Conservation (phyloP, 2,113 vertebrate genomes). For the Egretta garzetta region DNA sequence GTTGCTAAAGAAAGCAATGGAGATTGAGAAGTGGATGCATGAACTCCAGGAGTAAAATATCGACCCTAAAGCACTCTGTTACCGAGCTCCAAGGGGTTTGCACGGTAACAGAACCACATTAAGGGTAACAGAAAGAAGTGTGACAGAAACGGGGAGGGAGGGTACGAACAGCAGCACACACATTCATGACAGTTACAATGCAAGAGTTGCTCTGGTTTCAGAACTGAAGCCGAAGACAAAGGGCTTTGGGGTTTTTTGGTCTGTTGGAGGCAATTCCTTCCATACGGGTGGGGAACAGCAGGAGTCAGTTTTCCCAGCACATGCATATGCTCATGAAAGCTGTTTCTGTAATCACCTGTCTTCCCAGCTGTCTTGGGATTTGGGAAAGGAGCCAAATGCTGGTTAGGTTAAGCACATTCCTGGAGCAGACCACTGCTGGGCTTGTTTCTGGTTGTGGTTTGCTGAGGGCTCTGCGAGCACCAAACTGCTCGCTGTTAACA, state of each 20-base stretch:
- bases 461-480: constrained; percentile 15
- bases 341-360: background rate
- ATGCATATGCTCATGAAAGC: background rate
- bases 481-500: background rate
- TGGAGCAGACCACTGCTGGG: background rate
- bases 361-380: background rate
- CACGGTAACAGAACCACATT: background rate
- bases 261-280: background rate
- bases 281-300: background rate
- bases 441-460: background rate
- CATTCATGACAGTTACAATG: background rate
- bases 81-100: background rate
- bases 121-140: background rate
- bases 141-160: background rate
- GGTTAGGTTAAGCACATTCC: background rate
- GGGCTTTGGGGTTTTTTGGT: background rate
- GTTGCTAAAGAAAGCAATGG: background rate
- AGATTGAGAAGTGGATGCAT: background rate
- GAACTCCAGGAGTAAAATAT: background rate
- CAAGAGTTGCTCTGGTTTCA: background rate
- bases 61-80: background rate
- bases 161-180: background rate
- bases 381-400: background rate
- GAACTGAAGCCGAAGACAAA: background rate
- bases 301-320: background rate